Evolutionary conservation across 2,888 invertebrate species (phyloP), one percentile per base, ranked within the genome.

Genomic region (Cremastinae sp.): DNA sequence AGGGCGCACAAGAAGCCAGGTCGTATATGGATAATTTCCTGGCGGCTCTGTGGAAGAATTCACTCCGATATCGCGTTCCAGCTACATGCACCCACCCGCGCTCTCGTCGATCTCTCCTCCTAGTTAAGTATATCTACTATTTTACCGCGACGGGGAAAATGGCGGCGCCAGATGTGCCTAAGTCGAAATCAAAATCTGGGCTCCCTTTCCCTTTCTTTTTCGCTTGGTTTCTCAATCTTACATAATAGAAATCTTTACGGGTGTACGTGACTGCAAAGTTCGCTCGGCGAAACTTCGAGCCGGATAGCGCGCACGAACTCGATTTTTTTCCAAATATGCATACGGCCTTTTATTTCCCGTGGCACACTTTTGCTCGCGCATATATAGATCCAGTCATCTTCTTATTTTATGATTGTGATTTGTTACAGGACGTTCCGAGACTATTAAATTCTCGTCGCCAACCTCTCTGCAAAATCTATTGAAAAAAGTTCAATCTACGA

Each of bases 81-180:
- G 58, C 43, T 64, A 28, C 51, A 58, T 45, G 58, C 43, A 18
- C 51, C 43, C 3, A 43, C 7, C 7, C 10, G 9, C 51, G 20
- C 45, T 43, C 51, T n/a, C 34, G 45, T 14, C 36, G 64, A 49
- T 72, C 20, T n/a, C n/a, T n/a, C 54, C 16, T 64, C 45, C 20
- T 47, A 53, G 38, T 12, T 43, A 14, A 56, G 45, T 59, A 12
- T 51, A 38, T 22, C 58, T 62, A 62, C 34, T 54, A 47, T 49
- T 38, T 62, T 28, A 12, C 34, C 28, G 38, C 65, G 54, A 65
- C 58, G 20, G 49, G 14, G 65, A 58, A 51, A 58, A 64, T 20
- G 20, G 45, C 45, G 58, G 68, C 58, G 72, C 72, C 72, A 65
- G 72, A 65, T 72, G 72, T 72, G 65, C 65, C 56, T 64, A 64